phyloP scores from a whole-genome alignment of 1,140 invertebrate species.

The Sarcophaga bullata region DNA sequence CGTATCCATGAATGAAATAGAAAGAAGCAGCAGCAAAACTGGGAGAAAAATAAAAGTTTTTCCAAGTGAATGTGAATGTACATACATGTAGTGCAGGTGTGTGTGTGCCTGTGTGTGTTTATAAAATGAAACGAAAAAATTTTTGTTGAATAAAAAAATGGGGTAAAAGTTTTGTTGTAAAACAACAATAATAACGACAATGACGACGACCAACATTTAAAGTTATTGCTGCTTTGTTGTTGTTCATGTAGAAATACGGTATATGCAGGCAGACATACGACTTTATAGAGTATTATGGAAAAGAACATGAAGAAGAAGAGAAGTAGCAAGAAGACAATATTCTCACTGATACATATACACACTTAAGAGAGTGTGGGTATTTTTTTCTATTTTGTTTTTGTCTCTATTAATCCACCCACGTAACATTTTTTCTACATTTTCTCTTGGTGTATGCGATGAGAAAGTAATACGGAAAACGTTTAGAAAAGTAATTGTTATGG shows the following conservation, averaged over 20 bases:
- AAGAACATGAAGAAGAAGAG: background rate
- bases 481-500: too few species aligned
- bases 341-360: background rate
- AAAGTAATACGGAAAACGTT: too few species aligned
- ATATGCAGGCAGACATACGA: background rate
- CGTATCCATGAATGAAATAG: constrained; percentile 29
- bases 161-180: constrained; percentile 18
- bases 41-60: constrained; percentile 26
- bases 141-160: background rate
- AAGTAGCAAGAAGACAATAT: too few species aligned
- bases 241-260: background rate
- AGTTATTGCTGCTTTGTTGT: constrained; percentile 12
- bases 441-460: too few species aligned
- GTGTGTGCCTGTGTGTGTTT: background rate
- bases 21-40: background rate
- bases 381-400: too few species aligned
- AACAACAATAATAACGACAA: background rate
- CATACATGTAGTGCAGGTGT: background rate
- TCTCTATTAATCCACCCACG: too few species aligned
- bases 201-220: background rate
- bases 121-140: background rate
- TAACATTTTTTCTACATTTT: too few species aligned
- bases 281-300: constrained; percentile 33
- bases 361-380: background rate
- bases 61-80: background rate